Percentiles rank a stretch among this genome's conserved stretches.
Conservation (phyloP, 2,113 vertebrate species). For the Pica pica region DNA sequence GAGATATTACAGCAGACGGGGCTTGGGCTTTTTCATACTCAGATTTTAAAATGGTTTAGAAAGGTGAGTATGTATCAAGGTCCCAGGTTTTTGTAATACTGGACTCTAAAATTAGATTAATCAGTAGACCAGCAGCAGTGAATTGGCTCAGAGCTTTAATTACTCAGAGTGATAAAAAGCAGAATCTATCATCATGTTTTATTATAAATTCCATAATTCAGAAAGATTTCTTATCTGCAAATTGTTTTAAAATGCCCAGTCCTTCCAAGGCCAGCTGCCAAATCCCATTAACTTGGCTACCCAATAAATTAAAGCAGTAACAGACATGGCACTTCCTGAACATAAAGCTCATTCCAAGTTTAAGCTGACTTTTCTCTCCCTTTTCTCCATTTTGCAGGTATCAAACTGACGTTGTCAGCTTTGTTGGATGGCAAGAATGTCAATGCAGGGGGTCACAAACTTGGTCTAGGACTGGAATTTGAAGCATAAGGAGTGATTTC, state of each 20-base stretch:
- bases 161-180: background rate
- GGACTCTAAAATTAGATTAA: background rate
- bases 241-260: background rate
- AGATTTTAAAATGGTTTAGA: background rate
- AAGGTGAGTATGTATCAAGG: background rate
- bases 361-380: background rate
- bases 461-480: constrained; percentile 95
- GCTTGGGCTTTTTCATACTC: background rate
- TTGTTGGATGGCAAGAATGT: constrained; percentile 96
- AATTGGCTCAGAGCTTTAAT: background rate
- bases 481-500: constrained; percentile 82
- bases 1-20: background rate
- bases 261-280: background rate
- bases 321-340: background rate
- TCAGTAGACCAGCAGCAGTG: background rate
- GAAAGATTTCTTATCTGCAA: background rate
- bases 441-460: constrained; percentile 93
- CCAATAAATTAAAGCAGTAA: background rate
- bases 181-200: background rate
- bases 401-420: constrained; percentile 93
- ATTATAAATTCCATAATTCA: background rate
- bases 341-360: background rate
- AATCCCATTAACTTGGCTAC: background rate
- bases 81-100: background rate
- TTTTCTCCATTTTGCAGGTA: constrained; percentile 69